These are phyloP conservation scores for Neodiprion lecontei DNA, from an alignment of 1,140 invertebrate genomes.

Conservation along the genomic window DNA sequence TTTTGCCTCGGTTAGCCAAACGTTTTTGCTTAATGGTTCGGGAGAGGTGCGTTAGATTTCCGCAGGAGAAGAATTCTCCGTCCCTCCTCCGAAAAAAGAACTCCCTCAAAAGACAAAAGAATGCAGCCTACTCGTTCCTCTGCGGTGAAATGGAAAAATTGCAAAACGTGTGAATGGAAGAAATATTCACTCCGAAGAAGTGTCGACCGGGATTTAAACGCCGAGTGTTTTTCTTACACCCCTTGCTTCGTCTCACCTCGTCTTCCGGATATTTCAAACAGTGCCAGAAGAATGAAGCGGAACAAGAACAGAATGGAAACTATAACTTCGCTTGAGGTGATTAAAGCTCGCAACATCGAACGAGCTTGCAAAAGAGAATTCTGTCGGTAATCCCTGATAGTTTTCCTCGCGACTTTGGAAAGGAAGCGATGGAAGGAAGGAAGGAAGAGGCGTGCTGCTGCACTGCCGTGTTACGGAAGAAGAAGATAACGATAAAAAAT, in stretches of 20 bases:
- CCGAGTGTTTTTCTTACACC: not conserved
- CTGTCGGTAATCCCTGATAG: not conserved
- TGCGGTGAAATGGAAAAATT: constrained; percentile 5
- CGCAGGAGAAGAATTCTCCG: not conserved
- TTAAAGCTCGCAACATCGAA: too few species aligned
- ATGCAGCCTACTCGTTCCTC: not conserved
- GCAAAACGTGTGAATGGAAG: not conserved
- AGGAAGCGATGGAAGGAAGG: constrained; percentile 16
- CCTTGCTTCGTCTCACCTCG: not conserved
- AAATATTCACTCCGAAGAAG: not conserved
- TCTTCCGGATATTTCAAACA: too few species aligned
- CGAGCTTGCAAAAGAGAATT: not conserved
- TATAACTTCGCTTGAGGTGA: too few species aligned
- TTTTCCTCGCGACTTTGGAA: not conserved
- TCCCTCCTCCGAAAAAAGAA: not conserved
- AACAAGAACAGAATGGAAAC: too few species aligned
- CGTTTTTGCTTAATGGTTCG: constrained; percentile 59
- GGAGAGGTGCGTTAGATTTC: constrained; percentile 21
- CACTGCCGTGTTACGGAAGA: not conserved
- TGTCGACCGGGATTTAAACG: not conserved
- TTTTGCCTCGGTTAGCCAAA: constrained; percentile 62
- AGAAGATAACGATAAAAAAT: constrained; percentile 32
- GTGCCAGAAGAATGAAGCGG: too few species aligned
- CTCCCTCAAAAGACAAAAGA: not conserved
- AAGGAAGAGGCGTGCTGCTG: constrained; percentile 17